Evolutionary conservation across 2,797 vertebrate genomes (phyloP).

Genomic region (Pipistrellus kuhlii): DNA sequence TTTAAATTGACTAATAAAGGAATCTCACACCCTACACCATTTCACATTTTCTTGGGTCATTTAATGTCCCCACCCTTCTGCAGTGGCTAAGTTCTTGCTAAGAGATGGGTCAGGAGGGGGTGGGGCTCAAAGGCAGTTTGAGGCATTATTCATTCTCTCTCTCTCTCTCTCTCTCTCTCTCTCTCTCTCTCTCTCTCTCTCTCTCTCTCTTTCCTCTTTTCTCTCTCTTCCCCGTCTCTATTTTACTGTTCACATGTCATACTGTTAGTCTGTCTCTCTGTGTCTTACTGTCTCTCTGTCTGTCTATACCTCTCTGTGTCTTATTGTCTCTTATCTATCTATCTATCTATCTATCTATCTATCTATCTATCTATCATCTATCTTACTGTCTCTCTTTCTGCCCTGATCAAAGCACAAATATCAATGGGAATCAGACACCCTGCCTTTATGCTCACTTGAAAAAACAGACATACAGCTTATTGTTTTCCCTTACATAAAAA

Average conservation of each 20-base stretch:
- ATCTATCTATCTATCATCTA: no score
- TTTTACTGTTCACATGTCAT: no score
- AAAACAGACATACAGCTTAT: neutral
- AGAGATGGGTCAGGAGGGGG: neutral
- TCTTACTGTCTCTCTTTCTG: neutral
- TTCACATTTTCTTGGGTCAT: conserved; percentile 65
- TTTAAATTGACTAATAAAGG: conserved; percentile 82
- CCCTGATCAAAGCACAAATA: conserved; percentile 2
- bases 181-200: neutral
- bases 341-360: no score
- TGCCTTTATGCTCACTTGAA: conserved; percentile 53
- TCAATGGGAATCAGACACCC: neutral
- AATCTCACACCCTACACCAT: conserved; percentile 62
- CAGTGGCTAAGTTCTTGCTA: neutral
- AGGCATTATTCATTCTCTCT: neutral
- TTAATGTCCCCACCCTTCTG: conserved; percentile 58
- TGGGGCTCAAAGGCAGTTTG: neutral
- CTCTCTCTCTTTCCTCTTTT: neutral
- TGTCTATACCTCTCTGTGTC: neutral
- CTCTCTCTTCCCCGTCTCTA: neutral
- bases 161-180: neutral
- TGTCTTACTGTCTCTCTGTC: neutral
- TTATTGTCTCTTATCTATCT: neutral
- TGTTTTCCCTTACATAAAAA: conserved; percentile 79
- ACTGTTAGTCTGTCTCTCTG: no score